Conservation (phyloP, 2,797 vertebrate species). For the Telmatherina bonti region DNA sequence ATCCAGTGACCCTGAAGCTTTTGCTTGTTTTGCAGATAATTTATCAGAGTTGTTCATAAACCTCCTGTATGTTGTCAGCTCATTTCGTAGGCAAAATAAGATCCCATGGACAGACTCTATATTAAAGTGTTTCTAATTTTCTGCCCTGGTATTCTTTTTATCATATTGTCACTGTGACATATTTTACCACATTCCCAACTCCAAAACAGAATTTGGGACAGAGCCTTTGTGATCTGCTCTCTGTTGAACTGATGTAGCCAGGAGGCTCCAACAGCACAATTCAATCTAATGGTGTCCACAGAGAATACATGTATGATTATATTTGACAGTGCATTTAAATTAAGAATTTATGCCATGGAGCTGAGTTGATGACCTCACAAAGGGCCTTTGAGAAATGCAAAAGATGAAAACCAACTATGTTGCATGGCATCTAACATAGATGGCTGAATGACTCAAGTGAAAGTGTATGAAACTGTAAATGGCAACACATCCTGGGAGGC, state of each 20-base stretch:
- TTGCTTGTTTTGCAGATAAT: conserved; percentile 30
- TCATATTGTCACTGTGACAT: neutral
- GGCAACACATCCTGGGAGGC: neutral
- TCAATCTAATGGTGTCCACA: neutral
- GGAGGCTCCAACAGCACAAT: neutral
- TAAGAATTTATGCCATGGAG: neutral
- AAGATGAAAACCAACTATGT: neutral
- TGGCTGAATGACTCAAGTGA: neutral
- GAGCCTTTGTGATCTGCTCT: neutral
- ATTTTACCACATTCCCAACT: neutral
- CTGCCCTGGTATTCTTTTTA: neutral
- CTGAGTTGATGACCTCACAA: neutral
- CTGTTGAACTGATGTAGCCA: neutral
- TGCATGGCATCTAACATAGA: neutral
- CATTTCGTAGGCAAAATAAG: neutral
- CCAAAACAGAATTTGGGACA: neutral
- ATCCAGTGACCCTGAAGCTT: conserved; percentile 20
- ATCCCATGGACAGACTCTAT: neutral
- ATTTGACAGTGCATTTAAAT: conserved; percentile 1
- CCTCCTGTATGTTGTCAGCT: neutral
- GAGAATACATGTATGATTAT: conserved; percentile 1
- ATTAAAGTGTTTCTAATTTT: neutral
- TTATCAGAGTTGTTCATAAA: conserved; percentile 16
- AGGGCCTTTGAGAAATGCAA: neutral
- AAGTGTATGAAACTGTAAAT: no score